A percentile compares a stretch with the other conserved stretches of the same genome.
Evolutionary conservation across 2,888 invertebrate species (phyloP).

Genomic region (Ecliptopera silaceata): DNA sequence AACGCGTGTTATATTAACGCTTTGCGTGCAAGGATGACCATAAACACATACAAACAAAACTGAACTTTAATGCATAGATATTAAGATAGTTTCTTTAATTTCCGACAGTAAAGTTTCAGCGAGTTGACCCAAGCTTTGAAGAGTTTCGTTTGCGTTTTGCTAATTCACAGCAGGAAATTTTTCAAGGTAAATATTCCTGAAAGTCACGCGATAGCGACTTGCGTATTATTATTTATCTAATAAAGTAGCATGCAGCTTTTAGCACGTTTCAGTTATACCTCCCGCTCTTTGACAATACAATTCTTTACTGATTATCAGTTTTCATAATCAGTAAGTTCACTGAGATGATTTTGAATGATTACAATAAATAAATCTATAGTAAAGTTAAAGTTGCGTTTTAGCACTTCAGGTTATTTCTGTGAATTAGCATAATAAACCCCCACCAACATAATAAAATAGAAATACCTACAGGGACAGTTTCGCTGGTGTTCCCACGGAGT

Average conservation of each 20-base stretch:
- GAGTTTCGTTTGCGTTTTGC: constrained; percentile 15
- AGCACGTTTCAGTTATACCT: neutral
- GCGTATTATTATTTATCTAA: neutral
- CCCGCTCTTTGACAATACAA: too few relatives aligned
- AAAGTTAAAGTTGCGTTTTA: too few relatives aligned
- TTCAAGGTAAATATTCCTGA: neutral
- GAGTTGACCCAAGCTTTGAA: constrained; percentile 41
- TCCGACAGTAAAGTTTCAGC: constrained; percentile 13
- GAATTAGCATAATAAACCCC: constrained; percentile 21
- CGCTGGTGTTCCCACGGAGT: constrained; percentile 78
- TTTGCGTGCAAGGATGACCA: constrained; percentile 22
- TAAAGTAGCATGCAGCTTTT: neutral
- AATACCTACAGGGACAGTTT: constrained; percentile 89
- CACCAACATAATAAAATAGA: constrained; percentile 50
- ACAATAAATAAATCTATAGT: too few relatives aligned
- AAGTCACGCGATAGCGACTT: neutral
- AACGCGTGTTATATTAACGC: constrained; percentile 37
- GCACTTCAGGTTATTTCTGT: constrained; percentile 16
- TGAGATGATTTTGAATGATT: neutral
- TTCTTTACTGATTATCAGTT: too few relatives aligned
- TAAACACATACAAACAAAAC: constrained; percentile 16
- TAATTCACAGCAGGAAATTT: constrained; percentile 23
- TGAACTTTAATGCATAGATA: constrained; percentile 20
- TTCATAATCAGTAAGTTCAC: too few relatives aligned
- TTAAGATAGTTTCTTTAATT: constrained; percentile 10